phyloP scores from a whole-genome alignment of 2,888 invertebrate species.

The Cyclophora punctaria region DNA sequence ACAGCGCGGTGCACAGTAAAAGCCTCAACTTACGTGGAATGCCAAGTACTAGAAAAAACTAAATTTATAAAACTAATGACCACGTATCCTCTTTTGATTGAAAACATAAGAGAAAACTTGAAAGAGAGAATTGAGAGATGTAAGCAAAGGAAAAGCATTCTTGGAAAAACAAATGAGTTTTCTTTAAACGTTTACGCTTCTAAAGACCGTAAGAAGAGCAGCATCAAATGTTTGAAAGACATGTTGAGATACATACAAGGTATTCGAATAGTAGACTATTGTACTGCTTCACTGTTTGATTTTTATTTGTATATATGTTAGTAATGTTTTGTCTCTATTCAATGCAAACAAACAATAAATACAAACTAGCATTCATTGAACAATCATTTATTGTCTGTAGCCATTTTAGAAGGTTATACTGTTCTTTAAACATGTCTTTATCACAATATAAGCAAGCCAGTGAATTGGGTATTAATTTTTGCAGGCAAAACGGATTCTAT shows the following conservation, averaged over 20 bases:
- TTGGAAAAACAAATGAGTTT: slow-evolving; percentile 27
- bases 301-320: too few species aligned
- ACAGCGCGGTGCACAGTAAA: slow-evolving; percentile 67
- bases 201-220: slow-evolving; percentile 59
- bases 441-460: too few species aligned
- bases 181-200: slow-evolving; percentile 63
- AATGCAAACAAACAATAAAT: too few species aligned
- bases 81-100: slow-evolving; percentile 59
- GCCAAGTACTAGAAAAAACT: slow-evolving; percentile 66
- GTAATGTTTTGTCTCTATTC: too few species aligned
- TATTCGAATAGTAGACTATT: slow-evolving; percentile 12
- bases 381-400: too few species aligned
- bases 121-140: slow-evolving; percentile 42
- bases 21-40: slow-evolving; percentile 70
- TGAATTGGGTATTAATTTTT: slow-evolving; percentile 3
- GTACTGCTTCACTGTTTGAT: too few species aligned
- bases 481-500: slow-evolving; percentile 47
- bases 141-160: slow-evolving; percentile 32
- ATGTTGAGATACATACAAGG: slow-evolving; percentile 62
- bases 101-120: slow-evolving; percentile 46
- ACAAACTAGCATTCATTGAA: too few species aligned
- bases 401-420: too few species aligned
- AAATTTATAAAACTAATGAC: slow-evolving; percentile 66
- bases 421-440: too few species aligned
- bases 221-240: slow-evolving; percentile 67